Evolutionary conservation across 1,140 invertebrate genomes (phyloP).

Genomic region (Drosophila truncata): DNA sequence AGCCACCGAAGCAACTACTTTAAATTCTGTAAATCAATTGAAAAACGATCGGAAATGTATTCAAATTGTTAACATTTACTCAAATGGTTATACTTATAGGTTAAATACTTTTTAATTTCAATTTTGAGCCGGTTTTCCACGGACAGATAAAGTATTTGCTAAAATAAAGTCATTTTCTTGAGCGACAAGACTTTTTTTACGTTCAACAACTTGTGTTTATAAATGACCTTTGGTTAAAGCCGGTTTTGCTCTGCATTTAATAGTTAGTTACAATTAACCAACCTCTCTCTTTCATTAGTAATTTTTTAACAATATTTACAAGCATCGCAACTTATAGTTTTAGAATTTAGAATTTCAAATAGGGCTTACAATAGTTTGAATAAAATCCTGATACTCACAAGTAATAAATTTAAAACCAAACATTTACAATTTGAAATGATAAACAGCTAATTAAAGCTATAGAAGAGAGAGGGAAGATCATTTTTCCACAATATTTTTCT

Average conservation of each 20-base stretch:
- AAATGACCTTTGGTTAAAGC: neutral
- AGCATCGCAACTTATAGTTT: neutral
- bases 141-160: neutral
- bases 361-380: too few species aligned
- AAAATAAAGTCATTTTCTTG: neutral
- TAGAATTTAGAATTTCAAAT: too few species aligned
- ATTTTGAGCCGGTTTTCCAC: neutral
- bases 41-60: neutral
- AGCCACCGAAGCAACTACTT: too few species aligned
- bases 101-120: neutral
- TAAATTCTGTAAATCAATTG: neutral
- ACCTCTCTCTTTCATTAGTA: neutral
- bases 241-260: neutral
- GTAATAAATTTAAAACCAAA: too few species aligned
- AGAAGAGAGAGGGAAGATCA: constrained; percentile 8
- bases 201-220: too few species aligned
- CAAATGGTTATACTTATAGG: neutral
- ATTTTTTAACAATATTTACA: neutral
- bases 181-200: neutral
- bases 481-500: constrained; percentile 34
- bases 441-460: constrained; percentile 1
- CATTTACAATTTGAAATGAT: neutral
- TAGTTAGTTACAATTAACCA: neutral
- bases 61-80: neutral
- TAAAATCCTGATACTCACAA: too few species aligned